Evolutionary conservation across 2,113 vertebrate species (phyloP).

Genomic region (Poecile atricapillus): DNA sequence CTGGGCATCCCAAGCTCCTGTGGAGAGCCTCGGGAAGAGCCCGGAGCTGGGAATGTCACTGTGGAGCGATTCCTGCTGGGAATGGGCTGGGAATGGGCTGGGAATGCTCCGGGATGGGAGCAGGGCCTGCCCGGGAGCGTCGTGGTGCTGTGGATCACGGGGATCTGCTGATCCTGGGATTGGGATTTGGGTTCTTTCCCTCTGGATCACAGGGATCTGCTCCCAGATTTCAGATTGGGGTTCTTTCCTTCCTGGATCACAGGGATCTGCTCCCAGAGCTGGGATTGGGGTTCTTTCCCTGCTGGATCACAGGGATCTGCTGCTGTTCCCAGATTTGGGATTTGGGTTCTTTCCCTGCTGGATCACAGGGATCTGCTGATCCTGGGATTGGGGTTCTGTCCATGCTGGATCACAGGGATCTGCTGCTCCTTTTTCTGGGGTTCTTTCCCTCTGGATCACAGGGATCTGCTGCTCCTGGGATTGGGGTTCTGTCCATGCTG

Average conservation of each 20-base stretch:
- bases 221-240: not conserved
- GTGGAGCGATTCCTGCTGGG: not conserved
- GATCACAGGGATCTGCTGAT: not conserved
- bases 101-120: not conserved
- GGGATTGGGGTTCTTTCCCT: not conserved
- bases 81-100: accelerated
- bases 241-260: not conserved
- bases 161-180: not conserved
- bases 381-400: too few relatives aligned
- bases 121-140: accelerated
- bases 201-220: not conserved
- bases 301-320: not conserved
- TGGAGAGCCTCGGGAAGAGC: not conserved
- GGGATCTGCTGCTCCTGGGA: too few relatives aligned
- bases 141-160: accelerated
- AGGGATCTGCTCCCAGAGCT: not conserved
- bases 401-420: too few relatives aligned
- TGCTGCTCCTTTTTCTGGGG: too few relatives aligned
- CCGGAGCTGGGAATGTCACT: accelerated
- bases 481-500: too few relatives aligned
- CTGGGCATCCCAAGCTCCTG: not conserved
- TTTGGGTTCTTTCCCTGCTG: not conserved
- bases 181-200: not conserved
- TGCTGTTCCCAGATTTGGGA: too few relatives aligned
- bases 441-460: too few relatives aligned